Evolutionary conservation across 2,888 invertebrate species (phyloP).

Genomic region (Coronaproctus castanopsis): DNA sequence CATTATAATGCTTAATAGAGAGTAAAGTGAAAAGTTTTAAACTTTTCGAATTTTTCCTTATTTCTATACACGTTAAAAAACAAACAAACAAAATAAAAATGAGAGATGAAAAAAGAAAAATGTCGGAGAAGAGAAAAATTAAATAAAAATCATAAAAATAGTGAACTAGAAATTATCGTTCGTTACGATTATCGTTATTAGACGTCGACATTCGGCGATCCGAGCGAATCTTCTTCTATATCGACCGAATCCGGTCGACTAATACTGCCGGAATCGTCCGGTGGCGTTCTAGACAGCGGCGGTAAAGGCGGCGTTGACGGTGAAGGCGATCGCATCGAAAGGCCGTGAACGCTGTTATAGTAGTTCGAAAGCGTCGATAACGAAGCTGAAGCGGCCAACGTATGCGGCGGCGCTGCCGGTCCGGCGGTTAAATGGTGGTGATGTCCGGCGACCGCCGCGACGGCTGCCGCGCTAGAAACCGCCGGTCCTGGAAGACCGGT

Average conservation of each 20-base stretch:
- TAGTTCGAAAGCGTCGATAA: slow-evolving; percentile 19
- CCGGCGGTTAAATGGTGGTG: slow-evolving; percentile 19
- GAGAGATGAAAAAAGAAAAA: slow-evolving; percentile 18
- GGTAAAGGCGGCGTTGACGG: slow-evolving; percentile 19
- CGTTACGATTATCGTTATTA: slow-evolving; percentile 10
- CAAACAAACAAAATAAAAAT: slow-evolving; percentile 15
- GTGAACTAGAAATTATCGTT: slow-evolving; percentile 13
- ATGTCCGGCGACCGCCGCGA: slow-evolving; percentile 1
- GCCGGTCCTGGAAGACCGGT: slow-evolving; percentile 21
- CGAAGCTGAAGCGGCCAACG: slow-evolving; percentile 16
- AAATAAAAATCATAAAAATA: slow-evolving; percentile 4
- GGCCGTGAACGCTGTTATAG: slow-evolving; percentile 18
- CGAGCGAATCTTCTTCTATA: slow-evolving; percentile 21
- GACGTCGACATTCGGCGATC: slow-evolving; percentile 19
- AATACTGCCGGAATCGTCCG: too few species aligned
- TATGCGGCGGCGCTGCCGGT: slow-evolving; percentile 13
- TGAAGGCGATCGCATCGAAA: slow-evolving; percentile 21
- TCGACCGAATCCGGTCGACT: slow-evolving; percentile 22
- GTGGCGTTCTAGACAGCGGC: slow-evolving; percentile 18
- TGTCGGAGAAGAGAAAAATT: slow-evolving; percentile 16
- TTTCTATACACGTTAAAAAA: too few species aligned
- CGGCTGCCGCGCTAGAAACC: slow-evolving; percentile 16
- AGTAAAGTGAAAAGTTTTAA: too few species aligned
- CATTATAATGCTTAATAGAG: too few species aligned
- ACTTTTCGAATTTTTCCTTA: too few species aligned